phyloP scores from a whole-genome alignment of 1,140 invertebrate species.

The Dysdera silvatica region DNA sequence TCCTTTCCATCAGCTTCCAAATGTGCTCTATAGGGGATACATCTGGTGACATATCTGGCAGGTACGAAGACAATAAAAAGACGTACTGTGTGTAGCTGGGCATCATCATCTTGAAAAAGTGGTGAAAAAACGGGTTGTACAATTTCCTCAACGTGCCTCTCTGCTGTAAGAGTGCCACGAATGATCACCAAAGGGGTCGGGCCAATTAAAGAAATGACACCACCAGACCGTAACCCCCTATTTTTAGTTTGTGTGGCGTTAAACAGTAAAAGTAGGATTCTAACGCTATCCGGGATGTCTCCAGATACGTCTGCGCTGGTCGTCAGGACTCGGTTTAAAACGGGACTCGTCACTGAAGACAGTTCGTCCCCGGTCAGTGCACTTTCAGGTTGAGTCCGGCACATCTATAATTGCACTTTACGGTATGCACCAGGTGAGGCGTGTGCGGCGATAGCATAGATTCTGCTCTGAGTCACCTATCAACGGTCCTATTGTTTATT shows the following conservation, averaged over 20 bases:
- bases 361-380: background rate
- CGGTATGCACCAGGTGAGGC: background rate
- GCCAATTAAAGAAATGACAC: background rate
- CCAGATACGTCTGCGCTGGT: constrained; percentile 4
- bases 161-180: no score
- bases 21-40: no score
- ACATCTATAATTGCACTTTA: background rate
- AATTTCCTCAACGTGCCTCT: no score
- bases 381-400: constrained; percentile 1
- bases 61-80: no score
- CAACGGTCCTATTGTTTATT: no score
- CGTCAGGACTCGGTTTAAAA: background rate
- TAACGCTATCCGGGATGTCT: background rate
- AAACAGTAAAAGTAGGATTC: background rate
- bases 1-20: no score
- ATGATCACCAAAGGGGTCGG: background rate
- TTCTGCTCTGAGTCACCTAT: no score
- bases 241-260: background rate
- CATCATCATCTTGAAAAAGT: no score
- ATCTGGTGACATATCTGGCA: no score
- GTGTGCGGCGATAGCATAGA: no score
- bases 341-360: constrained; percentile 10
- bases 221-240: background rate
- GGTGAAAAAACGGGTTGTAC: no score
- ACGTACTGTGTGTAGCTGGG: no score